Evolutionary conservation across 2,888 invertebrate species (phyloP), one percentile per base, ranked within the genome.

Genomic region (Drosophila quinaria): DNA sequence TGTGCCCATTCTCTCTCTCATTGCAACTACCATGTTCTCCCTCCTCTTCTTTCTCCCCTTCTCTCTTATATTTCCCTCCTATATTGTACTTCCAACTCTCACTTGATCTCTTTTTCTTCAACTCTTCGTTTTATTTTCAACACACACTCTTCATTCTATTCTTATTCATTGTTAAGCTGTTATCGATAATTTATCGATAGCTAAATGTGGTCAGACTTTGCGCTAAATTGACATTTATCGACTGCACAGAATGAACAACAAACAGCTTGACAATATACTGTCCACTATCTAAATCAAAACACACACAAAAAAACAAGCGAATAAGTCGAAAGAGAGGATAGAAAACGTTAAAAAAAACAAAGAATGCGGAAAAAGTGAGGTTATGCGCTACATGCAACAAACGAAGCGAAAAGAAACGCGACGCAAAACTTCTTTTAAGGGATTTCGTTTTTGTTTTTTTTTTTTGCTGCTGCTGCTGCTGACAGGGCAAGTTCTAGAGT

Each of bases 171-270:
- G 11, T 15, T 0, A 0, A 4, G 47, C 47, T 33, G 47, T 39
- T 42, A 64, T 64, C 50, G 44, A 50, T n/a, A 17, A 33, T 13
- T 15, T 52, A 47, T 52, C 49, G 58, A 67, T 50, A 58, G 13
- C 39, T 29, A 33, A 25, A 50, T 54, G 63, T 33, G 54, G 73
- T 59, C 58, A 64, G 37, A 25, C 35, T 68, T 33, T 62, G 37
- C 46, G 64, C 49, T 39, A 54, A 46, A 31, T 47, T 72, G 80
- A 78, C 80, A 71, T 78, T 80, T 78, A 80, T 81, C 63, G 74
- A 74, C 59, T 66, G 13, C 17, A 70, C 19, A 58, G 19, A 49
- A 41, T 31, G 31, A 49, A 42, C 22, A 58, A 44, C 42, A 55
- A 69, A 74, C 73, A 68, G 41, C 72, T 72, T 55, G 54, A 42